Conservation (phyloP, 2,797 vertebrate genomes). For the Apogon hyalosoma region DNA sequence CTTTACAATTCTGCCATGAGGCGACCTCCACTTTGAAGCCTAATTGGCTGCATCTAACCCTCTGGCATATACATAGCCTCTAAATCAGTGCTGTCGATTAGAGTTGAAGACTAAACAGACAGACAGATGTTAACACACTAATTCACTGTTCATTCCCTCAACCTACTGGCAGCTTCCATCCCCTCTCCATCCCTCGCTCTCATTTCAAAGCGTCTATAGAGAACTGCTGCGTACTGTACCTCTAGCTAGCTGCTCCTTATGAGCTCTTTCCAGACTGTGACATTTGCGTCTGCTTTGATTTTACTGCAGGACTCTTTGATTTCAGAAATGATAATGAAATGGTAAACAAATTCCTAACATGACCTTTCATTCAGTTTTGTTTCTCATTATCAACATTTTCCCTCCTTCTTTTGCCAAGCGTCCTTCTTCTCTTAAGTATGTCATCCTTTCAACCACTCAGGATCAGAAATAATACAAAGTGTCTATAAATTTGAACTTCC, state of each 20-base stretch:
- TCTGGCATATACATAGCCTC: too few species aligned
- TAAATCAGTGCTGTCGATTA: too few species aligned
- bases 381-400: conserved; percentile 75
- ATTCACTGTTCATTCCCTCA: conserved; percentile 62
- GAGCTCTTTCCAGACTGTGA: conserved; percentile 67
- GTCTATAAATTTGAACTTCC: conserved; percentile 75
- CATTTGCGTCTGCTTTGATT: conserved; percentile 77
- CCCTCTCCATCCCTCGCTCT: conserved; percentile 61
- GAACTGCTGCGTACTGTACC: conserved; percentile 52
- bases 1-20: too few species aligned
- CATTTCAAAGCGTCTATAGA: conserved; percentile 72
- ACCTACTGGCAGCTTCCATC: conserved; percentile 55
- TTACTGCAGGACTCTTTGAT: conserved; percentile 63
- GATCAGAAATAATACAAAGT: conserved; percentile 80
- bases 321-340: conserved; percentile 78
- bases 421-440: conserved; percentile 61
- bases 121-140: conserved; percentile 58
- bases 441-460: conserved; percentile 69
- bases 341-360: conserved; percentile 79
- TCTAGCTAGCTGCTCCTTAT: conserved; percentile 39
- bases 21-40: too few species aligned
- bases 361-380: conserved; percentile 73
- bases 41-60: too few species aligned
- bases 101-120: too few species aligned
- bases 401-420: conserved; percentile 56